phyloP scores from a whole-genome alignment of 37 sponge, comb jelly and placozoan species.

The Chondrilla cf. caribensis region DNA sequence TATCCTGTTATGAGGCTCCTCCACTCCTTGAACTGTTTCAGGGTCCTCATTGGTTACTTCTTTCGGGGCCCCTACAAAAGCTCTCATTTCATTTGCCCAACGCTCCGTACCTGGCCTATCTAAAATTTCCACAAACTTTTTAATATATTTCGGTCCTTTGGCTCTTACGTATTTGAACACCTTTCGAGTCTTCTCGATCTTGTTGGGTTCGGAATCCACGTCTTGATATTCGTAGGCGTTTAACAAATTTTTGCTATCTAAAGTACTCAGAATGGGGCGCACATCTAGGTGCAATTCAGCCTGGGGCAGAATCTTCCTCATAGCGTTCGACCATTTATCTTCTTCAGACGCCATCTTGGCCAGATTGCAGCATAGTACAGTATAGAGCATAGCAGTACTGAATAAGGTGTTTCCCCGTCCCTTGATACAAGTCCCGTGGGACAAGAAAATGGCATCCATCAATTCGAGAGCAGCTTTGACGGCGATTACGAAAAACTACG shows the following conservation, averaged over 20 bases:
- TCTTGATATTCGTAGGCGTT: constrained; percentile 10
- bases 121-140: constrained; percentile 9
- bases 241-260: background rate
- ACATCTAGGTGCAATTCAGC: background rate
- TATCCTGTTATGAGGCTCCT: no score
- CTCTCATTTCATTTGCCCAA: constrained; percentile 3
- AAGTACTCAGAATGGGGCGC: background rate
- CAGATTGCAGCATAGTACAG: background rate
- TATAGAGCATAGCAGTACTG: background rate
- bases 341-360: background rate
- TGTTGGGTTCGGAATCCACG: background rate
- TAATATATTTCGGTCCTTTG: background rate
- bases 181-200: background rate
- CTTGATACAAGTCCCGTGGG: no score
- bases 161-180: background rate
- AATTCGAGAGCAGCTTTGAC: no score
- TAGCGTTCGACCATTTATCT: background rate
- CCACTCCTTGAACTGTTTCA: no score
- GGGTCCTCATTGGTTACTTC: no score
- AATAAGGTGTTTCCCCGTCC: no score
- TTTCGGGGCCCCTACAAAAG: background rate
- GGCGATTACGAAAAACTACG: background rate
- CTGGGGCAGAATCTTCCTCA: background rate
- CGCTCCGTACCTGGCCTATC: background rate
- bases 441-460: no score